Evolutionary conservation across 2,888 invertebrate species (phyloP), one percentile per base, ranked within the genome.

Genomic region (Sinodicranocentrus sp.): DNA sequence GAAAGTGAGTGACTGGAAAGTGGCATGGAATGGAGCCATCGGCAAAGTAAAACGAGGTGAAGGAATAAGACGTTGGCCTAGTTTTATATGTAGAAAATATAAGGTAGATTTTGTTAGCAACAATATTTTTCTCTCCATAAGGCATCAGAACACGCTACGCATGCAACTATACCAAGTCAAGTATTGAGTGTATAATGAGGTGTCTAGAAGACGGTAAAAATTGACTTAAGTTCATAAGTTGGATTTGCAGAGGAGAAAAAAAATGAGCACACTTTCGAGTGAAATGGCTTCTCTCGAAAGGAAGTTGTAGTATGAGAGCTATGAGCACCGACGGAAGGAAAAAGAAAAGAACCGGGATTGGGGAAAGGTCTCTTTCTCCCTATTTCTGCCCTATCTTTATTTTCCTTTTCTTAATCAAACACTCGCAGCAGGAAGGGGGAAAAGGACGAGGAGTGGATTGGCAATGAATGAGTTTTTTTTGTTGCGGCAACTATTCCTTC

Each of bases 341-440:
- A 71, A 57, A 65, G 48, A 57, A 72, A 33, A 39, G 39, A 39
- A 5, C 39, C 39, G 5, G 39, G 23, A 75, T 65, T 75, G 65
- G 75, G 28, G 63, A n/a, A 54, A 59, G 61, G 15, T 33, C 39
- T 63, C 63, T 59, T 44, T 68, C 17, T 33, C 52, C 6, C 19
- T 61, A 25, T 70, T 61, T 44, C 61, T 67, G 80, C 52, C 67
- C 57, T 63, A 57, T 52, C 76, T 63, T 71, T 71, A 57, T 77
- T 71, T 78, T 83, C 57, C 68, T 70, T 75, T 70, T 71, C 65
- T 68, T 76, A 71, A 70, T 71, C 76, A 75, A 80, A 80, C 72
- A 72, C 73, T 67, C 67, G 61, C 52, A 59, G 43, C 63, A 79
- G 68, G 67, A 82, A 72, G 23, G 21, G 23, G 65, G 23, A 72